Percentiles rank a stretch among this genome's conserved stretches.
Conservation (phyloP, 2,113 vertebrate species). For the Stegostoma tigrinum region DNA sequence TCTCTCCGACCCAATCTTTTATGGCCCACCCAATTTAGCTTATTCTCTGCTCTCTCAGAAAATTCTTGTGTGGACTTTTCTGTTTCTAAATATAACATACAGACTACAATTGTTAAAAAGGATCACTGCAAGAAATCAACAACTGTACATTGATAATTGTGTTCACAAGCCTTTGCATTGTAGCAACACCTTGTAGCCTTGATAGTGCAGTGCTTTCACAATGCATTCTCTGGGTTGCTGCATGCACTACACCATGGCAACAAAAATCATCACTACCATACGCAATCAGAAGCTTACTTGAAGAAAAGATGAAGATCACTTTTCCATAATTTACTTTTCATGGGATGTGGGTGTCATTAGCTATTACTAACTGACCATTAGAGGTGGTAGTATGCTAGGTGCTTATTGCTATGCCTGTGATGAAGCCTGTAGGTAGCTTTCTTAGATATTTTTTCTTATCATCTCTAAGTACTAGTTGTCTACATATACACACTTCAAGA, state of each 20-base stretch:
- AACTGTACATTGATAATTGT: neutral
- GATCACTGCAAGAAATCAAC: neutral
- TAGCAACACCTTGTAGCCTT: neutral
- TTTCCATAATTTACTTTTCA: neutral
- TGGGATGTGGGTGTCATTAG: neutral
- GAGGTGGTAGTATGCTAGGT: neutral
- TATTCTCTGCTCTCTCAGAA: neutral
- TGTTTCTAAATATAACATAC: neutral
- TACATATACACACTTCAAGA: no score
- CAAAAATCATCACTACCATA: neutral
- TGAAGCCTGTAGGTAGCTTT: no score
- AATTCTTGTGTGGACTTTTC: neutral
- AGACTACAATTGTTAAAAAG: neutral
- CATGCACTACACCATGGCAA: neutral
- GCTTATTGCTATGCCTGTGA: no score
- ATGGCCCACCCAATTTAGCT: neutral
- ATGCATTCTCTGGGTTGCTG: neutral
- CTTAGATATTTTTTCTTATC: no score
- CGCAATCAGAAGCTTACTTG: neutral
- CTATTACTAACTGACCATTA: neutral
- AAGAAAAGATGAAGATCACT: slow-evolving; percentile 2
- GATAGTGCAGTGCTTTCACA: neutral
- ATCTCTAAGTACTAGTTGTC: no score
- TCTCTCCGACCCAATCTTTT: neutral
- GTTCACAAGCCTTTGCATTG: neutral